A percentile compares a stretch with the other conserved stretches of the same genome.
These are phyloP conservation scores for Sardina pilchardus DNA, from an alignment of 2,113 vertebrate species.

Conservation along the genomic window DNA sequence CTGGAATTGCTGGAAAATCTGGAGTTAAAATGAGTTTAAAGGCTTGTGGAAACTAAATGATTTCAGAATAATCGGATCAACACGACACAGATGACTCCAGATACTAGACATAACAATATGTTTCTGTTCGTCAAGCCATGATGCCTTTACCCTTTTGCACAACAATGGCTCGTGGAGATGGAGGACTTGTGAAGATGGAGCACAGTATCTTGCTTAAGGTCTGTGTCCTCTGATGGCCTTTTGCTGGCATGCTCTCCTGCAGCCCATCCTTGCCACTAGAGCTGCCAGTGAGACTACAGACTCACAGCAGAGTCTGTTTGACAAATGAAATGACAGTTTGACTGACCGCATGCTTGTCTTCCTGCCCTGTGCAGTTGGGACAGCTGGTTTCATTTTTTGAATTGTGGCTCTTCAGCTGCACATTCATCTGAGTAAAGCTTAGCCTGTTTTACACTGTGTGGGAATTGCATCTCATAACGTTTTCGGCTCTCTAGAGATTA, in stretches of 20 bases:
- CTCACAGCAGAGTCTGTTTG: slow-evolving; percentile 22
- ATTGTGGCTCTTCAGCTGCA: neutral
- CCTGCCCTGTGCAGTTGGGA: slow-evolving; percentile 24
- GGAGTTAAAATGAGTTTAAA: neutral
- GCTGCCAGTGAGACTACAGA: slow-evolving; percentile 11
- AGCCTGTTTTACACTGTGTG: slow-evolving; percentile 13
- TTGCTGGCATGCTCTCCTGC: neutral
- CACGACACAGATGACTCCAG: no score
- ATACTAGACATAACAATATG: no score
- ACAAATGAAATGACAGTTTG: slow-evolving; percentile 21
- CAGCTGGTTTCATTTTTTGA: slow-evolving; percentile 35
- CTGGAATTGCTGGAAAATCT: neutral
- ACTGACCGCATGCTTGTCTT: slow-evolving; percentile 34
- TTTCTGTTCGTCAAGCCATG: neutral
- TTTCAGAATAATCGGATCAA: no score
- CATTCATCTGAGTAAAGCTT: slow-evolving; percentile 27
- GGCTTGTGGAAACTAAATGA: no score
- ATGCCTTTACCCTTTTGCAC: neutral
- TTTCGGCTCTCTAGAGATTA: neutral
- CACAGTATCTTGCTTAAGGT: no score
- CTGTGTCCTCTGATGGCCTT: neutral
- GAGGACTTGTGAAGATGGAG: no score
- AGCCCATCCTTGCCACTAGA: neutral
- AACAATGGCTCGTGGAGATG: no score
- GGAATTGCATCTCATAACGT: neutral